These are phyloP conservation scores for Spilogale gracilis DNA, from an alignment of 2,113 vertebrate genomes.

Conservation along the genomic window DNA sequence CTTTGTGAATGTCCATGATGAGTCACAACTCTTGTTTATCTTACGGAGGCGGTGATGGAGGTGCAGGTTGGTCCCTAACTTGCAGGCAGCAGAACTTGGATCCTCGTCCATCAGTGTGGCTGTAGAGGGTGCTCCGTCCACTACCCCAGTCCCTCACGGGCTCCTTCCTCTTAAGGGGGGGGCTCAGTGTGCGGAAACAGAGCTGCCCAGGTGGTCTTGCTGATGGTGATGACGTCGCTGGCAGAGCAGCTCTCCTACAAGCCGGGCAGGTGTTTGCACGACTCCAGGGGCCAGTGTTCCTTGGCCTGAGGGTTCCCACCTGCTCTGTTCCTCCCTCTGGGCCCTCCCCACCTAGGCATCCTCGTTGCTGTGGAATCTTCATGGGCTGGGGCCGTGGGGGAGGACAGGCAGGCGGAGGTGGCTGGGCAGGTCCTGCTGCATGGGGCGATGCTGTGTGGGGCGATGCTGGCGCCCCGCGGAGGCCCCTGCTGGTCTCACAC, in stretches of 20 bases:
- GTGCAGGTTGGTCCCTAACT: background rate
- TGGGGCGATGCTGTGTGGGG: background rate
- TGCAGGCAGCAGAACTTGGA: background rate
- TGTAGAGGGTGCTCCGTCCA: background rate
- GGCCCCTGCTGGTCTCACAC: background rate
- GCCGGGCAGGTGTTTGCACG: background rate
- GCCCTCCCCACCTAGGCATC: background rate
- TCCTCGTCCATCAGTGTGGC: background rate
- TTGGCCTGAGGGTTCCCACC: background rate
- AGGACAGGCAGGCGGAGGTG: background rate
- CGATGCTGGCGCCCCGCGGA: accelerated
- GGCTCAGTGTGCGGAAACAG: background rate
- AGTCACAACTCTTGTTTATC: background rate
- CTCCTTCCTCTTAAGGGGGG: background rate
- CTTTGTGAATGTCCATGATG: background rate
- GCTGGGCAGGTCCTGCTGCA: background rate
- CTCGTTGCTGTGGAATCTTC: background rate
- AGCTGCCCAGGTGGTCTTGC: background rate
- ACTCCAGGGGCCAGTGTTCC: background rate
- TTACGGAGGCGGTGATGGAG: background rate
- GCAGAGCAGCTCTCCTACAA: background rate
- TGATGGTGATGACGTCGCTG: background rate
- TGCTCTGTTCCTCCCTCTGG: no score
- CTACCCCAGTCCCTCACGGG: accelerated
- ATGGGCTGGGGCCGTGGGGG: background rate